These are phyloP conservation scores for Nasonia giraulti DNA, from an alignment of 1,140 invertebrate genomes.

Conservation along the genomic window DNA sequence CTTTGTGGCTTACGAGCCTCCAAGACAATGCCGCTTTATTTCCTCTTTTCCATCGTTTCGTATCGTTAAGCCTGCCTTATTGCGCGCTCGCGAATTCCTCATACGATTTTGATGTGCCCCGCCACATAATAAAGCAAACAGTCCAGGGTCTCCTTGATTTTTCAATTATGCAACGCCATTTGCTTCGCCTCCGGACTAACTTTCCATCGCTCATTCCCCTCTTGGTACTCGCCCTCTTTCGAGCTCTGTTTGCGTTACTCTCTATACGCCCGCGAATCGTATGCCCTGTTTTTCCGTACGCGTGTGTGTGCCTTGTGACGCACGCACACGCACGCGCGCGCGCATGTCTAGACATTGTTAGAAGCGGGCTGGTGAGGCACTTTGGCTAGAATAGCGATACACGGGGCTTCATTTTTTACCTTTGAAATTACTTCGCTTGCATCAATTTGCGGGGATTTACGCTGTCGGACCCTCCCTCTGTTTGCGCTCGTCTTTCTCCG, in stretches of 20 bases:
- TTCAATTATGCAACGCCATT: too few species aligned
- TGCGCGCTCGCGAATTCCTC: background rate
- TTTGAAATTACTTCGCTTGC: conserved; percentile 41
- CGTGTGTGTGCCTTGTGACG: conserved; percentile 46
- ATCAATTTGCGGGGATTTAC: conserved; percentile 28
- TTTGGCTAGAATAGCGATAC: background rate
- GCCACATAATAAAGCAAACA: too few species aligned
- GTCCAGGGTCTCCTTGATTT: too few species aligned
- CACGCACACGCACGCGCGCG: background rate
- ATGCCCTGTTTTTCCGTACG: background rate
- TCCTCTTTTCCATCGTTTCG: background rate
- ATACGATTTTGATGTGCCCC: background rate
- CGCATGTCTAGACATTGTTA: background rate
- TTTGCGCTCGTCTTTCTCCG: background rate
- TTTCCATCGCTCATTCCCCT: too few species aligned
- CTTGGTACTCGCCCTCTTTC: background rate
- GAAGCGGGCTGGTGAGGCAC: background rate
- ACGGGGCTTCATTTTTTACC: conserved; percentile 22
- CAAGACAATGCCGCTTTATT: background rate
- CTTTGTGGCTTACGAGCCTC: background rate
- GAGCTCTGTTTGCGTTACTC: conserved; percentile 2
- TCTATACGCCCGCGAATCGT: background rate
- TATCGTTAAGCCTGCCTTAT: background rate
- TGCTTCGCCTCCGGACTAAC: too few species aligned
- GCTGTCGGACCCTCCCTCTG: background rate